Conservation (phyloP, 2,113 vertebrate species). For the Sminthopsis crassicaudata region DNA sequence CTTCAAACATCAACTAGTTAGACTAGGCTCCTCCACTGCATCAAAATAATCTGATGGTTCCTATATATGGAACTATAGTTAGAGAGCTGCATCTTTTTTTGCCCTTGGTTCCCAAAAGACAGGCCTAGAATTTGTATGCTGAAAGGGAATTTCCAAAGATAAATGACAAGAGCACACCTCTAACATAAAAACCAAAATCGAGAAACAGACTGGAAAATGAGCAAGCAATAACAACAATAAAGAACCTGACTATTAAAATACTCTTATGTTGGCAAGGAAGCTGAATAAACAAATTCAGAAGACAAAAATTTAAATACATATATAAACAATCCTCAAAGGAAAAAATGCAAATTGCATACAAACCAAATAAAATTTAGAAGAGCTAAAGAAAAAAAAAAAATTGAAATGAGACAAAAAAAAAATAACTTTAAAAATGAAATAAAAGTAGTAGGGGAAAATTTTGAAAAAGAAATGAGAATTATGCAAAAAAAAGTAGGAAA, state of each 20-base stretch:
- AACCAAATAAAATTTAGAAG: background rate
- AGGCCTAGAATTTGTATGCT: background rate
- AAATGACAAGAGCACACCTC: background rate
- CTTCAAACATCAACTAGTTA: background rate
- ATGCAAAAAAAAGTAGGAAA: background rate
- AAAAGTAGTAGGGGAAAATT: background rate
- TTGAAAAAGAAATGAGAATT: background rate
- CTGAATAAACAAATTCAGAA: background rate
- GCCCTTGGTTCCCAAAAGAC: background rate
- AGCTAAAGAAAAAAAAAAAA: background rate
- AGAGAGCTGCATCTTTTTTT: background rate
- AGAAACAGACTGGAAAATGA: background rate
- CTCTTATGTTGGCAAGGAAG: background rate
- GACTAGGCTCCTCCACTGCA: background rate
- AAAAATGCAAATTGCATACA: background rate
- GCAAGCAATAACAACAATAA: background rate
- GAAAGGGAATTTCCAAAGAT: background rate
- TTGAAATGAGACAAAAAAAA: background rate
- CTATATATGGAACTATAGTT: background rate
- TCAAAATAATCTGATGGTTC: background rate
- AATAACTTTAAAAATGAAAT: background rate
- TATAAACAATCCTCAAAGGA: background rate
- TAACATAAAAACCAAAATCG: background rate
- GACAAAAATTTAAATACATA: background rate
- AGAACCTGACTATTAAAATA: background rate